These are phyloP conservation scores for Trachelus stipa DNA, from an alignment of 2,888 invertebrate species.

Conservation along the genomic window DNA sequence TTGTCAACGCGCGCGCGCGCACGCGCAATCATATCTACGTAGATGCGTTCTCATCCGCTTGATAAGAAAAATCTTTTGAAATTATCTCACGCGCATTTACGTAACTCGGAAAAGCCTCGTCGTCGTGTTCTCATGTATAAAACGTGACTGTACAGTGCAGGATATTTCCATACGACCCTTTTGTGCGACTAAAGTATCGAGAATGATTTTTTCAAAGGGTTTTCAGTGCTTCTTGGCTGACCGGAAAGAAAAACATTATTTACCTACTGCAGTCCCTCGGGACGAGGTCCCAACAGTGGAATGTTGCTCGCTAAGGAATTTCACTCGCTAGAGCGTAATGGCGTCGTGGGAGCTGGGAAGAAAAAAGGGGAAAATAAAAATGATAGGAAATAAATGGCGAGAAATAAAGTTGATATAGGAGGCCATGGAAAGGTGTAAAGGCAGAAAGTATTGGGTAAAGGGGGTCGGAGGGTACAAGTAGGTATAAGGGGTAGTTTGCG, in stretches of 20 bases:
- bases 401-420: slow-evolving; percentile 24
- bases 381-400: slow-evolving; percentile 34
- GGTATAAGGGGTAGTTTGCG: slow-evolving; percentile 15
- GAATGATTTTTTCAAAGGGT: not conserved
- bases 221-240: not conserved
- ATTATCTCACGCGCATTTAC: not conserved
- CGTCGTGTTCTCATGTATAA: slow-evolving; percentile 18
- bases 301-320: slow-evolving; percentile 24
- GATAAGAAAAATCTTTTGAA: not conserved
- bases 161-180: slow-evolving; percentile 37
- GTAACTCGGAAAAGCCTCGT: slow-evolving; percentile 24
- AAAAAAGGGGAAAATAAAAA: slow-evolving; percentile 44
- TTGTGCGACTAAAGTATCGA: not conserved
- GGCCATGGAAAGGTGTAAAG: not conserved
- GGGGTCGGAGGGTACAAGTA: not conserved
- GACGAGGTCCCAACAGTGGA: not conserved
- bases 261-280: not conserved
- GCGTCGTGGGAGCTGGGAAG: slow-evolving; percentile 36
- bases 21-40: not conserved
- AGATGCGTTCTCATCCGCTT: not conserved
- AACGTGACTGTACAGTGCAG: slow-evolving; percentile 36
- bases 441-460: not conserved
- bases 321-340: slow-evolving; percentile 44
- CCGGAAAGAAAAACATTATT: slow-evolving; percentile 20
- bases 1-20: not conserved